Evolutionary conservation across 1,140 invertebrate species (phyloP), one percentile per base, ranked within the genome.

Genomic region (Homalodisca vitripennis): DNA sequence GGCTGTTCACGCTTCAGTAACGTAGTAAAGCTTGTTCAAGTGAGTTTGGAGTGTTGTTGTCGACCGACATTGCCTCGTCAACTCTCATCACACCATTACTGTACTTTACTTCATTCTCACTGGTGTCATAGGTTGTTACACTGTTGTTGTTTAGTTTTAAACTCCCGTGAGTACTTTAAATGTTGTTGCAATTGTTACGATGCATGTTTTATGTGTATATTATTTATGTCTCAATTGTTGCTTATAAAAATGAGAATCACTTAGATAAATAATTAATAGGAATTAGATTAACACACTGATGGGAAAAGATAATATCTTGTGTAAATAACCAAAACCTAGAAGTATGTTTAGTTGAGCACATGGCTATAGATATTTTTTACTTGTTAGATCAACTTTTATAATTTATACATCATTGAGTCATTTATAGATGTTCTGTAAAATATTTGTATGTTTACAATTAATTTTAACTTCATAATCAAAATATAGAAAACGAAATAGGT

Each of bases 141-240:
- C 14, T 60, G 27, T 60, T 53, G 48, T 53, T 60, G 55, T 60
- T 60, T 60, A 60, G 55, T 60, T 60, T 60, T 60, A 60, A 60
- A 60, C 55, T 24, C 3, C 29, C 55, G 29, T 60, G 55, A 60
- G 55, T 60, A 60, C 55, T 60, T 60, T 60, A 60, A 60, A 53
- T 60, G 55, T 60, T 60, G 55, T 60, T 60, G 55, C 55, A 60
- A 60, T 60, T 60, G 55, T 60, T 60, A 30, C 10, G 24, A 60
- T 60, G 55, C 55, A 60, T 60, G 55, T 60, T 13, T 30, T 60
- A n/a, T 60, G 55, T 60, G 55, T 27, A 60, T 60, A 60, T 60
- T 60, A 24, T 60, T 51, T 30, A 60, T 27, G 55, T 60, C 55
- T 27, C 29, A 17, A 27, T 27, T 30, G 48, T 22, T 22, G 55